phyloP scores from a whole-genome alignment of 2,797 vertebrate genomes.

The Hozukius guyotensis region DNA sequence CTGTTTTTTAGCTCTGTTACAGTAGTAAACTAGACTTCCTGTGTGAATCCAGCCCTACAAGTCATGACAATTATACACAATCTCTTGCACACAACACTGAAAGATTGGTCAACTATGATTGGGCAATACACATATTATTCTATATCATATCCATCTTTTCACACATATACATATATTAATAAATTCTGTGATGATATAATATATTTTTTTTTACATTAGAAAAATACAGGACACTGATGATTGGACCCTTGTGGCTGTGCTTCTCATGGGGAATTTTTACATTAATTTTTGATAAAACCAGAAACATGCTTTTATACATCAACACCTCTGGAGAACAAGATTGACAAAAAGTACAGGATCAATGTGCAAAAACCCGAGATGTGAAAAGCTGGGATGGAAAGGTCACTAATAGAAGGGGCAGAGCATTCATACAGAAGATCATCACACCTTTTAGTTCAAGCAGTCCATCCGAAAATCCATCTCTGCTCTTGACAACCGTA shows the following conservation, averaged over 20 bases:
- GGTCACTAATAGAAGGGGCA: conserved; percentile 47
- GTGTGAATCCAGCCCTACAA: conserved; percentile 62
- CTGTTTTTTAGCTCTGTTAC: conserved; percentile 28
- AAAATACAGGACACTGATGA: conserved; percentile 86
- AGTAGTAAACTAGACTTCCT: conserved; percentile 41
- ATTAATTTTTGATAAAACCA: conserved; percentile 76
- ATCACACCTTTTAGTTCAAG: conserved; percentile 48
- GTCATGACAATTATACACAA: conserved; percentile 64
- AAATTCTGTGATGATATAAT: conserved; percentile 73
- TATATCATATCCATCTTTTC: conserved; percentile 78
- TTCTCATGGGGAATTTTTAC: conserved; percentile 76
- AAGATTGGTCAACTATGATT: conserved; percentile 75
- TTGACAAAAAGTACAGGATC: conserved; percentile 71
- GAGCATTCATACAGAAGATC: conserved; percentile 58
- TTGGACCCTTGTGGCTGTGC: conserved; percentile 82
- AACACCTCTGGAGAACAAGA: conserved; percentile 75
- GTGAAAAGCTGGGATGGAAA: conserved; percentile 45
- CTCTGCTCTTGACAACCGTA: conserved; percentile 23
- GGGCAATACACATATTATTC: conserved; percentile 74
- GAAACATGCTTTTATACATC: conserved; percentile 85
- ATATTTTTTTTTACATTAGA: conserved; percentile 75
- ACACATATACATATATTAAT: conserved; percentile 81
- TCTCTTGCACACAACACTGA: conserved; percentile 76
- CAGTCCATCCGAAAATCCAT: conserved; percentile 39
- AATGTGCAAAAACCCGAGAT: conserved; percentile 64